Base-by-base conservation (phyloP, 2,113 vertebrate species). In the Carassius carassius region DNA sequence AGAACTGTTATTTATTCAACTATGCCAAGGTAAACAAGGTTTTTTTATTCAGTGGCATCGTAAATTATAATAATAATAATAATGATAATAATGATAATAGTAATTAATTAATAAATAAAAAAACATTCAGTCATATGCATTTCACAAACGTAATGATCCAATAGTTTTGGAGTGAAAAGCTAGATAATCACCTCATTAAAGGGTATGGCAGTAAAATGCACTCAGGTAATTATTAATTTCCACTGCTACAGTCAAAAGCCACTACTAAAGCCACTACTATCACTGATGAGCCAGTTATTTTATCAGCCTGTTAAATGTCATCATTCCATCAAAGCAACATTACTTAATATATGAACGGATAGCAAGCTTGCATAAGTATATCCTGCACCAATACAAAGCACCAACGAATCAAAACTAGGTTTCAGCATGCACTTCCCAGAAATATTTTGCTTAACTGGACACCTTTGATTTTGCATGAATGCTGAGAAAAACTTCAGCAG, bases 151-250 rank as follows among this genome's bases (percentile, higher is more conserved):
- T 69, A 23, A 41, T 70, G 35, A 62, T 70, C 16, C 60, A 60
- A 41, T 73, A 69, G 9, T 9, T 17, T 63, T 58, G 41, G 29
- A 6, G 47, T 69, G 12, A 25, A 67, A 23, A 69, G 29, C 21
- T 62, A 74, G 65, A 84, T 67, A 9, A 84, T 56, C 35, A 60
- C 25, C 16, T 72, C 21, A 81, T 84, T 86, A 70, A 65, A 35
- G 58, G 49, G 37, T 13, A 25, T 63, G 51, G 44, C 70, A 41
- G 12, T 32, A 51, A 62, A 62, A 29, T 16, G 10, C 6, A 29
- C 49, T 70, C 51, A 12, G 47, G 5, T 54, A 86, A 79, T 29
- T 35, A 81, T 47, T 47, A n/a, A 74, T 80, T 75, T 37, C 32
- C 54, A 5, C 54, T 8, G 25, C 16, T 17, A 76, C 12, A 11